A percentile compares a stretch with the other conserved stretches of the same genome.
Evolutionary conservation across 2,888 invertebrate species (phyloP).

Genomic region (Hermaeophaga mercurialis): DNA sequence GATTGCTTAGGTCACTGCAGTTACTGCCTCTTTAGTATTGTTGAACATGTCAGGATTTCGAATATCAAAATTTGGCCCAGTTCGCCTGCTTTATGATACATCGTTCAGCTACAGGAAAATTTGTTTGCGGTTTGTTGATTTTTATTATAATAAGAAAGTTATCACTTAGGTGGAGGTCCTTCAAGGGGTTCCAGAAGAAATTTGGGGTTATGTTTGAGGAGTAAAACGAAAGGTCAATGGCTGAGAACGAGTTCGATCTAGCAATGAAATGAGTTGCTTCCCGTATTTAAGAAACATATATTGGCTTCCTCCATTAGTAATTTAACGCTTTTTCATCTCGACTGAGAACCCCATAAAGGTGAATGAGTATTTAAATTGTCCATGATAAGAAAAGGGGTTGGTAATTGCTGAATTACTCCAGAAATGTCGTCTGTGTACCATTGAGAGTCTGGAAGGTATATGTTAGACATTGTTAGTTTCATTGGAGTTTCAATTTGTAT

Average conservation of each 20-base stretch:
- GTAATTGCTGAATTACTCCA: neutral
- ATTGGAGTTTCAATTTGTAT: neutral
- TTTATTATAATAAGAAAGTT: neutral
- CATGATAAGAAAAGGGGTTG: neutral
- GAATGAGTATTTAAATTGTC: neutral
- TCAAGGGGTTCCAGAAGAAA: neutral
- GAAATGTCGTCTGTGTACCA: neutral
- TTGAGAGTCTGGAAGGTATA: neutral
- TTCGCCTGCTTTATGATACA: neutral
- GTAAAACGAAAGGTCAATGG: constrained; percentile 1
- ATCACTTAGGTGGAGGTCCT: neutral
- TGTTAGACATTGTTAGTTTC: neutral
- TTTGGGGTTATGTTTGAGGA: neutral
- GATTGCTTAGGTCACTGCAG: too few relatives aligned
- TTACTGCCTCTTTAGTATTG: too few relatives aligned
- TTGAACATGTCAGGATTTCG: too few relatives aligned
- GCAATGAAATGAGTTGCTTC: constrained; percentile 5
- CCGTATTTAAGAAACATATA: neutral
- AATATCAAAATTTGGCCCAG: neutral
- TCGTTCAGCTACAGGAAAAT: neutral
- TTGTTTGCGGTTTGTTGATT: neutral
- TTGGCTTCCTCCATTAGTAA: neutral
- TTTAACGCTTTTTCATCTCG: neutral
- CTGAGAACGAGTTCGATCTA: neutral
- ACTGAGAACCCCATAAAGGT: neutral